Evolutionary conservation across 2,797 vertebrate species (phyloP).

Genomic region (Myripristis murdjan): DNA sequence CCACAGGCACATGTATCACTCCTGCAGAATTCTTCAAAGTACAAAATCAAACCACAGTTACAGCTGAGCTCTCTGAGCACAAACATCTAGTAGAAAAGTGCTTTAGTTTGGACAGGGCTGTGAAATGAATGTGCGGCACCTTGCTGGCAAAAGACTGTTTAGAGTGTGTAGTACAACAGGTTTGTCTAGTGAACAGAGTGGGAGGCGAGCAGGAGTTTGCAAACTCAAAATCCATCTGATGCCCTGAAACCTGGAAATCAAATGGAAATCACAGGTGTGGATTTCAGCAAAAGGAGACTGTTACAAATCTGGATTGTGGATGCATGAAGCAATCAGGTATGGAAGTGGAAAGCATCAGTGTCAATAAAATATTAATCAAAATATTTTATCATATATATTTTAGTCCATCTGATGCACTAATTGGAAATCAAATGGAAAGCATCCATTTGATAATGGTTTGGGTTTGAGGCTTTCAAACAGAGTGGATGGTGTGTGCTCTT

Average conservation of each 20-base stretch:
- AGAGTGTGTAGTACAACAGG: not conserved
- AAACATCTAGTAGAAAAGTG: constrained; percentile 35
- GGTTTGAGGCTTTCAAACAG: not conserved
- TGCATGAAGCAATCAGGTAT: too few species aligned
- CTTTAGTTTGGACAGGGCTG: constrained; percentile 8
- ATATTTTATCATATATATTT: too few species aligned
- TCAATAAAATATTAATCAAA: too few species aligned
- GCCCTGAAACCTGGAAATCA: not conserved
- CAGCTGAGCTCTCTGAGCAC: constrained; percentile 24
- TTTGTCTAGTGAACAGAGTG: not conserved
- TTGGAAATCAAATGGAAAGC: not conserved
- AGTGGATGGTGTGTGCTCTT: too few species aligned
- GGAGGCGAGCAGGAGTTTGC: too few species aligned
- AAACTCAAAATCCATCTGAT: too few species aligned
- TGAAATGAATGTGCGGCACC: constrained; percentile 8
- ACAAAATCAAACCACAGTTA: constrained; percentile 42
- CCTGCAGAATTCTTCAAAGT: constrained; percentile 20
- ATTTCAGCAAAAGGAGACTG: not conserved
- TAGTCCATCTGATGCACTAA: too few species aligned
- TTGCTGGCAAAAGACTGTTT: not conserved
- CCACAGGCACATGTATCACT: constrained; percentile 5
- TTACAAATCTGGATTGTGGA: not conserved
- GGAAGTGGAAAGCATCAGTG: too few species aligned
- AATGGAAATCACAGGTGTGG: not conserved
- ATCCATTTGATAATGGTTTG: not conserved